phyloP scores from a whole-genome alignment of 2,888 invertebrate species.

The Scaptomyza cyrtandrae region DNA sequence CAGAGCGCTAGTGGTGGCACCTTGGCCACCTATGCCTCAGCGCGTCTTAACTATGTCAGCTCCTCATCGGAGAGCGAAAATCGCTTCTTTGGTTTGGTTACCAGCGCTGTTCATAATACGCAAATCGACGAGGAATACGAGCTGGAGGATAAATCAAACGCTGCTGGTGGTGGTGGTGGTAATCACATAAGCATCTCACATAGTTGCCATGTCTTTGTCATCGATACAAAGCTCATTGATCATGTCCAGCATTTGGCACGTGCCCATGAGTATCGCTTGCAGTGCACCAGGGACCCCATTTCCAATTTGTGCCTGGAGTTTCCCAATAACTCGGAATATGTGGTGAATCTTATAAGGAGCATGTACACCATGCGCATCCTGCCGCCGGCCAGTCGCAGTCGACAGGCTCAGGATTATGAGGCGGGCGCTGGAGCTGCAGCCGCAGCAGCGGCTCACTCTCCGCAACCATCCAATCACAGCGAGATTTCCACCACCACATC shows the following conservation, averaged over 20 bases:
- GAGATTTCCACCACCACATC: constrained; percentile 93
- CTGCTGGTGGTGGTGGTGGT: constrained; percentile 43
- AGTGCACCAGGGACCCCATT: constrained; percentile 92
- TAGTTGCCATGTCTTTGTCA: constrained; percentile 97
- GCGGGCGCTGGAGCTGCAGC: constrained; percentile 69
- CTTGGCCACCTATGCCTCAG: constrained; percentile 94
- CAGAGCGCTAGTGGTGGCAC: constrained; percentile 91
- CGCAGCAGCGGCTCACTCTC: constrained; percentile 88
- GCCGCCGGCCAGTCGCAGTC: constrained; percentile 81
- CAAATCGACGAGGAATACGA: constrained; percentile 83
- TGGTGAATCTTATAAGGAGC: constrained; percentile 89
- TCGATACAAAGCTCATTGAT: constrained; percentile 93
- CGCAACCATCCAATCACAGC: constrained; percentile 93
- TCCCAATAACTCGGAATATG: constrained; percentile 92
- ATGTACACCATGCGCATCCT: constrained; percentile 88
- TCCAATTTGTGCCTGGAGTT: constrained; percentile 94
- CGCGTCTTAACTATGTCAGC: constrained; percentile 94
- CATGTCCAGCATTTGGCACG: constrained; percentile 92
- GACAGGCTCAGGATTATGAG: constrained; percentile 64
- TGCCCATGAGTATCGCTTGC: constrained; percentile 93
- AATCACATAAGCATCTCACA: constrained; percentile 88
- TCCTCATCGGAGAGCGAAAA: constrained; percentile 96
- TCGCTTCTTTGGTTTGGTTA: constrained; percentile 96
- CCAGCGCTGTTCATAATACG: constrained; percentile 88
- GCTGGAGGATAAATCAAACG: constrained; percentile 44